Conservation (phyloP, 2,888 invertebrate species). For the Anodontia alba region DNA sequence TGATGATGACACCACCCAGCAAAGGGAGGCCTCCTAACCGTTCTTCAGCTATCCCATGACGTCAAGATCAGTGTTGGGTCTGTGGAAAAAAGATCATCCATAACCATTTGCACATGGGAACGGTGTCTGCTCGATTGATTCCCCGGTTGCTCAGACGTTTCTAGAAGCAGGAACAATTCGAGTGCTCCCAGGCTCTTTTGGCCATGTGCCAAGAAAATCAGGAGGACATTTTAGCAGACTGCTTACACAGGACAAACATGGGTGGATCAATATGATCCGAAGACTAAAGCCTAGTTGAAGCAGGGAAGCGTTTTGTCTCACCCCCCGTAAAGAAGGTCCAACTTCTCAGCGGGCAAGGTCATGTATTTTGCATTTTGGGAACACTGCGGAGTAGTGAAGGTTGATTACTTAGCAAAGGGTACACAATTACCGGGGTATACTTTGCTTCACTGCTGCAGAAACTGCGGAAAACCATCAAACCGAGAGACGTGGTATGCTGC, state of each 20-base stretch:
- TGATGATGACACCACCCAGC: too few species aligned
- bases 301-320: neutral
- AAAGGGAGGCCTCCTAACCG: too few species aligned
- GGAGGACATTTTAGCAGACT: neutral
- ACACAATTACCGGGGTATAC: constrained; percentile 11
- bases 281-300: neutral
- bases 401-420: neutral
- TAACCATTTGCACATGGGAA: too few species aligned
- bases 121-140: too few species aligned
- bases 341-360: neutral
- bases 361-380: constrained; percentile 5
- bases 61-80: too few species aligned
- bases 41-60: too few species aligned
- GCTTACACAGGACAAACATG: constrained; percentile 1
- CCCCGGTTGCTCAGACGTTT: too few species aligned
- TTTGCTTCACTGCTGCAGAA: neutral
- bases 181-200: too few species aligned
- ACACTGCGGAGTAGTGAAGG: constrained; percentile 1
- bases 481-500: constrained; percentile 7
- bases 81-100: too few species aligned
- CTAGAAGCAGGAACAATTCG: too few species aligned
- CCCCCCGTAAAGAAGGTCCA: neutral
- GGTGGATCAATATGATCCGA: neutral
- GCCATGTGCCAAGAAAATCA: too few species aligned
- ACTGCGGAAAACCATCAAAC: too few species aligned